Conservation (phyloP, 2,797 vertebrate species). For the Protonibea diacanthus region DNA sequence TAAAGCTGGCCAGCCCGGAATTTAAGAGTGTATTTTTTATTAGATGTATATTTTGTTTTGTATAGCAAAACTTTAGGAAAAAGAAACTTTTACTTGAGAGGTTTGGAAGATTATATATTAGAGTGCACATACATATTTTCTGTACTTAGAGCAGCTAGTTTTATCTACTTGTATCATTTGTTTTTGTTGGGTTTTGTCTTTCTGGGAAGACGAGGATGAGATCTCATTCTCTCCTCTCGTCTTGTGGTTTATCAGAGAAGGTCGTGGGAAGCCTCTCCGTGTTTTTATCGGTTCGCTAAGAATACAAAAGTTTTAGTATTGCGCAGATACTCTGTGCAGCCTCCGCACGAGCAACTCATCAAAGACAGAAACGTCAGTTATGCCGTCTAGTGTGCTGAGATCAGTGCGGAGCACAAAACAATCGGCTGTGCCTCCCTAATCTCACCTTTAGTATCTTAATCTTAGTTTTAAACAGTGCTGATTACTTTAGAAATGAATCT, state of each 20-base stretch:
- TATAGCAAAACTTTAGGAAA: constrained; percentile 63
- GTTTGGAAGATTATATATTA: constrained; percentile 66
- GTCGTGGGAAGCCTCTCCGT: not conserved
- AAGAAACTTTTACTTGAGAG: constrained; percentile 51
- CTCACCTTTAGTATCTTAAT: not conserved
- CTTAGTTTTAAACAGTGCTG: not conserved
- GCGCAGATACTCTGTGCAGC: not conserved
- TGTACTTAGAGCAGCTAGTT: constrained; percentile 75
- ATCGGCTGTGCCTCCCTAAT: not conserved
- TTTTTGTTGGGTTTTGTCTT: constrained; percentile 40
- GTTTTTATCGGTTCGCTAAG: not conserved
- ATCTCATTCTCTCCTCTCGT: not conserved
- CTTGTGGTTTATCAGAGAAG: not conserved
- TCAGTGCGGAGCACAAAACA: not conserved
- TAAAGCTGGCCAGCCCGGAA: constrained; percentile 55
- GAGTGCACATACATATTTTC: constrained; percentile 76
- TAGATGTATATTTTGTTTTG: constrained; percentile 85
- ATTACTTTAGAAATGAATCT: not conserved
- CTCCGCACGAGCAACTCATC: constrained; percentile 2
- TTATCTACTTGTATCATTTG: constrained; percentile 50
- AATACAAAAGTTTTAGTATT: constrained; percentile 8
- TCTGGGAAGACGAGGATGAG: not conserved
- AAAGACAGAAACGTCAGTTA: not conserved
- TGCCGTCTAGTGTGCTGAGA: not conserved
- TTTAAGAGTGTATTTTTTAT: constrained; percentile 82